Evolutionary conservation across 2,797 vertebrate species (phyloP).

Genomic region (Cyclopterus lumpus): DNA sequence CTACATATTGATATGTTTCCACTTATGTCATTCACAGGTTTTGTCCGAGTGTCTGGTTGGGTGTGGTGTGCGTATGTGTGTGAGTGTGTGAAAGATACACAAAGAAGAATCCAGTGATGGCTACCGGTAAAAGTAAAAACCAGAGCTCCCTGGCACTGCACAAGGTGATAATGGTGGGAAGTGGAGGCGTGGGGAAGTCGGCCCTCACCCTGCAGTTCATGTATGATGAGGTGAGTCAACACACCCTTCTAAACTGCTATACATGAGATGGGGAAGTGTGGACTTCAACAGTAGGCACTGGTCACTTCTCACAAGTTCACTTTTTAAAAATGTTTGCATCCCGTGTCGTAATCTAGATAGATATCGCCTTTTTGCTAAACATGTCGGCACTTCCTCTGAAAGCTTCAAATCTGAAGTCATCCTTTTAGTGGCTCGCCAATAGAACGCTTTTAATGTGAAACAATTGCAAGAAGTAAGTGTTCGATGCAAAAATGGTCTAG

Average conservation of each 20-base stretch:
- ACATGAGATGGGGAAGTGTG: not conserved
- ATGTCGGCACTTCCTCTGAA: constrained; percentile 3
- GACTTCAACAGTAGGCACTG: not conserved
- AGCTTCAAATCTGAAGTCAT: not conserved
- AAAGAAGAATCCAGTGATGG: constrained; percentile 83
- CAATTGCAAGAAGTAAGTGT: not conserved
- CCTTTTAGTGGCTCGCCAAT: not conserved
- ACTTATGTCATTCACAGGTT: constrained; percentile 68
- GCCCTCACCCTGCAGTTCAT: constrained; percentile 98
- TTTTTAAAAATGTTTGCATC: not conserved
- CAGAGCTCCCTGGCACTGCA: constrained; percentile 96
- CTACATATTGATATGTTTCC: constrained; percentile 29
- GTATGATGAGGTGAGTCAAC: constrained; percentile 94
- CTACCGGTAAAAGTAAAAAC: constrained; percentile 94
- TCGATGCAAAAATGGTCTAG: not conserved
- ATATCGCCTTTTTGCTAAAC: not conserved
- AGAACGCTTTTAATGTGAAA: not conserved
- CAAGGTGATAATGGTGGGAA: constrained; percentile 99
- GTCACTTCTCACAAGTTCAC: constrained; percentile 5
- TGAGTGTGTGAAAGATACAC: constrained; percentile 37
- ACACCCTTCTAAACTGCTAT: not conserved
- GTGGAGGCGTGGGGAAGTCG: constrained; percentile 97
- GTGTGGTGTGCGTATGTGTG: constrained; percentile 34
- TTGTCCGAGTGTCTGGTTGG: constrained; percentile 43
- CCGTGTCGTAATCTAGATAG: not conserved